Percentiles rank a stretch among this genome's conserved stretches.
phyloP scores from a whole-genome alignment of 64 coral and sea anemone species.

The Actinia equina region DNA sequence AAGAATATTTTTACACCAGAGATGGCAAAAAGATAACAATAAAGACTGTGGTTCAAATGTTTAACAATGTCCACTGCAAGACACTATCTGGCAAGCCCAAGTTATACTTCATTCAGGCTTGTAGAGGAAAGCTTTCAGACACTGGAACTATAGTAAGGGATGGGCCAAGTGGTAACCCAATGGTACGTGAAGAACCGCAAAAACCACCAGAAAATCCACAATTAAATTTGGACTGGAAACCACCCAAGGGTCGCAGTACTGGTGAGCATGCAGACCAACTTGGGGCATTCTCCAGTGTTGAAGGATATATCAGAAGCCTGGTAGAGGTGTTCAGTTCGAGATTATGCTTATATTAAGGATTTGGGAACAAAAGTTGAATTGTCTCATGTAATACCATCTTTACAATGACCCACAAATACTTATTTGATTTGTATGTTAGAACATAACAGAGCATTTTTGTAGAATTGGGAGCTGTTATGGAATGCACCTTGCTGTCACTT shows the following conservation, averaged over 20 bases:
- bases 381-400: too few species aligned
- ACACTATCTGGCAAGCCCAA: constrained; percentile 70
- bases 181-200: constrained; percentile 16
- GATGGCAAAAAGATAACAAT: constrained; percentile 46
- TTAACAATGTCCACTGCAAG: constrained; percentile 44
- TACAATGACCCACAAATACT: too few species aligned
- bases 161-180: not conserved
- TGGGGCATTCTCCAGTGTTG: constrained; percentile 62
- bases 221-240: too few species aligned
- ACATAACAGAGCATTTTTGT: too few species aligned
- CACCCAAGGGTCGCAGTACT: not conserved
- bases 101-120: constrained; percentile 71
- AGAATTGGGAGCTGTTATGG: too few species aligned
- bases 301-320: constrained; percentile 38
- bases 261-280: constrained; percentile 47
- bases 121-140: constrained; percentile 49
- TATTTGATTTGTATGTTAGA: too few species aligned
- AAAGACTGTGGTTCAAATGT: constrained; percentile 24
- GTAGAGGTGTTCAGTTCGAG: not conserved
- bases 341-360: not conserved
- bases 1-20: constrained; percentile 5
- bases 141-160: constrained; percentile 40
- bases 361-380: too few species aligned
- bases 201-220: not conserved
- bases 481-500: too few species aligned